These are phyloP conservation scores for Caenorhabditis doughertyi DNA, from an alignment of 2,888 invertebrate genomes.

Conservation along the genomic window DNA sequence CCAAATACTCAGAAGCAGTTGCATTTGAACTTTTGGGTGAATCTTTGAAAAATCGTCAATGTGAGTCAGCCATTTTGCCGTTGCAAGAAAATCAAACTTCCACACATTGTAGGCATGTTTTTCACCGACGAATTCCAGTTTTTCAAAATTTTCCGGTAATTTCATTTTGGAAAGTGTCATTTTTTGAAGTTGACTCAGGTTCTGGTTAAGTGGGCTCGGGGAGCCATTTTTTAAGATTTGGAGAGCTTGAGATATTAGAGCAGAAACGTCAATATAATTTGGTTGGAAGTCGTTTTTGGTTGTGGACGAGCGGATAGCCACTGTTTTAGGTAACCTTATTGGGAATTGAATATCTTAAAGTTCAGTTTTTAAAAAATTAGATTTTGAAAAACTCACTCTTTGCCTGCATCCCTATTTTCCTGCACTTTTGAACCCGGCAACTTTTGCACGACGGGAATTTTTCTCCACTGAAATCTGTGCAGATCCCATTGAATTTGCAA, in stretches of 20 bases:
- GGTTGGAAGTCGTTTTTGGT: background rate
- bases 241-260: background rate
- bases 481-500: background rate
- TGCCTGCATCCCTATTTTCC: slow-evolving; percentile 1
- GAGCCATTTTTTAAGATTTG: background rate
- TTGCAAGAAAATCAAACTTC: slow-evolving; percentile 30
- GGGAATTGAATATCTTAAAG: background rate
- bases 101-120: background rate
- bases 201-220: background rate
- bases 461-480: slow-evolving; percentile 9
- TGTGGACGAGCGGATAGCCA: no score
- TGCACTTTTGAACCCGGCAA: slow-evolving; percentile 22
- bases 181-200: background rate
- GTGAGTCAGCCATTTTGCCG: slow-evolving; percentile 57
- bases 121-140: background rate
- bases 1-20: slow-evolving; percentile 51
- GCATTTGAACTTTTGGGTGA: slow-evolving; percentile 22
- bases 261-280: slow-evolving; percentile 13
- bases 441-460: slow-evolving; percentile 2
- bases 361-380: slow-evolving; percentile 1
- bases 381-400: background rate
- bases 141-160: background rate
- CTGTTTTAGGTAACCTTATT: background rate
- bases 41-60: slow-evolving; percentile 38
- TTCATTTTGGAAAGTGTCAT: background rate